phyloP scores from a whole-genome alignment of 1,140 invertebrate genomes.

The Drosophila fuyamai region DNA sequence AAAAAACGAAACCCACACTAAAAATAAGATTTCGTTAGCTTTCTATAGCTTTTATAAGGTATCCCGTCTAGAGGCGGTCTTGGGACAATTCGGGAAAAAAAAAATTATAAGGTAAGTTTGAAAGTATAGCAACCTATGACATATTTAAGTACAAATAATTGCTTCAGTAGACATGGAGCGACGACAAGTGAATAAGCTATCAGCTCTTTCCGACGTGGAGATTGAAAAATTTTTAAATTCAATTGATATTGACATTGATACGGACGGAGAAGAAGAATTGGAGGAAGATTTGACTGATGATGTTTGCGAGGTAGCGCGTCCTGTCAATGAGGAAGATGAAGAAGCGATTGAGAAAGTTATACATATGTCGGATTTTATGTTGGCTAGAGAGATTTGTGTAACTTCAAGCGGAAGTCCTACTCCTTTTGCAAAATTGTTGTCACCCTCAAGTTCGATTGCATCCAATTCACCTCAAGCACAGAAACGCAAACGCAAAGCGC shows the following conservation, averaged over 20 bases:
- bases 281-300: no score
- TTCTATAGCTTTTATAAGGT: slow-evolving; percentile 10
- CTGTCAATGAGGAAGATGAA: not conserved
- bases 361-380: slow-evolving; percentile 15
- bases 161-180: slow-evolving; percentile 4
- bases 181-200: slow-evolving; percentile 18
- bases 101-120: slow-evolving; percentile 3
- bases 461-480: slow-evolving; percentile 4
- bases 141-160: slow-evolving; percentile 6
- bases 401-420: slow-evolving; percentile 16
- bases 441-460: slow-evolving; percentile 24
- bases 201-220: slow-evolving; percentile 4
- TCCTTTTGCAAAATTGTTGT: slow-evolving; percentile 16
- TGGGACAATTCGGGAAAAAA: slow-evolving; percentile 11
- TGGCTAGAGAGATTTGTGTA: slow-evolving; percentile 24
- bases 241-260: no score
- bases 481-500: no score
- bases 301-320: no score
- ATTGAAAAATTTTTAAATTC: no score
- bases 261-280: no score
- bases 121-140: not conserved
- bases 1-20: slow-evolving; percentile 15
- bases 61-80: slow-evolving; percentile 12
- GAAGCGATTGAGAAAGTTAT: slow-evolving; percentile 9
- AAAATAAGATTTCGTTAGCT: slow-evolving; percentile 5